These are phyloP conservation scores for Sarcophaga variegata DNA, from an alignment of 2,888 invertebrate species.

Conservation along the genomic window DNA sequence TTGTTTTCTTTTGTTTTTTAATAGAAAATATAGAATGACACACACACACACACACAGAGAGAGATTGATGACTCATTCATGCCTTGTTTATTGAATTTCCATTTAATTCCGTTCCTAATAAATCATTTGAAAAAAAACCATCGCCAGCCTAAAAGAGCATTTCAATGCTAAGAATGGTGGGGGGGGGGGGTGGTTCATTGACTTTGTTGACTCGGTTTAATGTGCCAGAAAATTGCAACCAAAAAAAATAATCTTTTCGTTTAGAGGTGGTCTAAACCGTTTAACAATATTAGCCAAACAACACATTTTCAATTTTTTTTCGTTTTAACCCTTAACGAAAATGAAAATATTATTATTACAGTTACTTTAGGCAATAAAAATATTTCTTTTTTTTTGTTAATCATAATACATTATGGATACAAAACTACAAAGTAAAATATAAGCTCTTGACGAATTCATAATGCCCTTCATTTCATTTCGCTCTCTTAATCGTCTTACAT, in stretches of 20 bases:
- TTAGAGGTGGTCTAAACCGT: background rate
- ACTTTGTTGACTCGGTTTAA: conserved; percentile 63
- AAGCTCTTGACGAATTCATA: too few relatives aligned
- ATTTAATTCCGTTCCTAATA: conserved; percentile 56
- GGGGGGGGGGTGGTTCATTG: conserved; percentile 40
- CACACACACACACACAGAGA: background rate
- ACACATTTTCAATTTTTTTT: background rate
- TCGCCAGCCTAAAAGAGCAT: background rate
- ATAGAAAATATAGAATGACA: background rate
- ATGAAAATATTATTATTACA: background rate
- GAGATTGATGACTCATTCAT: conserved; percentile 52
- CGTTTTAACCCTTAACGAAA: conserved; percentile 54
- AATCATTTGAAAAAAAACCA: conserved; percentile 42
- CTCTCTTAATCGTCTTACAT: too few relatives aligned
- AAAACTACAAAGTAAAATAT: too few relatives aligned
- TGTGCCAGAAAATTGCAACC: conserved; percentile 66
- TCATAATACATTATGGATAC: too few relatives aligned
- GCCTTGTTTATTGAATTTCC: conserved; percentile 54
- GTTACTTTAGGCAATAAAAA: background rate
- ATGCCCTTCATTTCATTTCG: too few relatives aligned
- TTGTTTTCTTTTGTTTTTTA: conserved; percentile 17
- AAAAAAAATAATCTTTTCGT: conserved; percentile 26
- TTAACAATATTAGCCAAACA: background rate
- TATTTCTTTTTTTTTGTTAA: background rate
- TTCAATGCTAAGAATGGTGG: background rate